Evolutionary conservation across 2,113 vertebrate genomes (phyloP).

Genomic region (Gavialis gangeticus): DNA sequence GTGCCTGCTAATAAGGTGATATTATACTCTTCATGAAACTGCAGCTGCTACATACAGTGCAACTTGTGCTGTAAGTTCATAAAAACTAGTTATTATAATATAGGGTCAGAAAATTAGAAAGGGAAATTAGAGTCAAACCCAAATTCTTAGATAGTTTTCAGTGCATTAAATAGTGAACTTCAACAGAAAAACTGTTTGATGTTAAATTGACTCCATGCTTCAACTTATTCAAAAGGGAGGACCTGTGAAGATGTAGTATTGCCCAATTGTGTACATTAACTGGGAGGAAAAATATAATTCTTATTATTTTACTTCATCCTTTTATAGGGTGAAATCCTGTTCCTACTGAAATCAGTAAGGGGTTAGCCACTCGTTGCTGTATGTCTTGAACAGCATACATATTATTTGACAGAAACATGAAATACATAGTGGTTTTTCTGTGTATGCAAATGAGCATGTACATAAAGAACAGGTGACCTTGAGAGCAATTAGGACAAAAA

Average conservation of each 20-base stretch:
- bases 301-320: neutral
- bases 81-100: constrained; percentile 26
- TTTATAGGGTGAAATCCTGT: neutral
- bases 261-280: neutral
- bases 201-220: neutral
- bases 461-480: neutral
- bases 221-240: neutral
- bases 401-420: neutral
- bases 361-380: neutral
- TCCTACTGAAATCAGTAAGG: neutral
- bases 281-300: neutral
- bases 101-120: constrained; percentile 9
- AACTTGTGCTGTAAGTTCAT: constrained; percentile 32
- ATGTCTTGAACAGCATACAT: neutral
- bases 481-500: neutral
- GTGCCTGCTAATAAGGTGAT: constrained; percentile 19
- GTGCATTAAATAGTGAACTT: neutral
- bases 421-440: neutral
- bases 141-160: no score
- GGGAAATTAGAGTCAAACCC: neutral
- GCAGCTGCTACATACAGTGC: neutral
- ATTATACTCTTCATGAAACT: constrained; percentile 13
- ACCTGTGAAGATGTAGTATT: neutral
- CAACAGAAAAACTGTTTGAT: rapidly evolving
- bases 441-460: neutral